phyloP scores from a whole-genome alignment of 2,797 vertebrate genomes.

The Anabas testudineus region DNA sequence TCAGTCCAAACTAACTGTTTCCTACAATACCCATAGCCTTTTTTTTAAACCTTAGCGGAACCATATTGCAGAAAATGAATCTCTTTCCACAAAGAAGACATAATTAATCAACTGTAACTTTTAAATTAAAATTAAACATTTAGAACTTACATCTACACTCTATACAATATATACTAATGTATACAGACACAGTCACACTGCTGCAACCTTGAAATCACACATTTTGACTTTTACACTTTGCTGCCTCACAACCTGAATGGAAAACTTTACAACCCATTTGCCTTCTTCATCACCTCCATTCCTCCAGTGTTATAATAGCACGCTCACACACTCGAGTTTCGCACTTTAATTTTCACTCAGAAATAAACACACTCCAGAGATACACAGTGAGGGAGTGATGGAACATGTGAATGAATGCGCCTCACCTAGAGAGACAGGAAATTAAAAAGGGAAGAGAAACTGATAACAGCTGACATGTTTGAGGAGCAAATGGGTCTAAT shows the following conservation, averaged over 20 bases:
- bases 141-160: too few relatives aligned
- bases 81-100: too few relatives aligned
- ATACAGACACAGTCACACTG: not conserved
- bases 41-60: too few relatives aligned
- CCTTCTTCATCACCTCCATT: constrained; percentile 39
- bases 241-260: constrained; percentile 43
- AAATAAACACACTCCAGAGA: constrained; percentile 45
- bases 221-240: constrained; percentile 47
- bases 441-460: constrained; percentile 44
- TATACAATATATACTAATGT: not conserved
- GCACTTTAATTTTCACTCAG: constrained; percentile 62
- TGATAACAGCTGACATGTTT: constrained; percentile 35
- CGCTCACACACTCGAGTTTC: constrained; percentile 56
- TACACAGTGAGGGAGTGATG: not conserved
- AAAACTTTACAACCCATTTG: constrained; percentile 42
- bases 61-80: too few relatives aligned
- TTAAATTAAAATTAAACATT: too few relatives aligned
- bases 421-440: constrained; percentile 49
- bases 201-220: not conserved
- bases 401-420: constrained; percentile 4
- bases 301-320: constrained; percentile 45
- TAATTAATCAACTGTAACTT: too few relatives aligned
- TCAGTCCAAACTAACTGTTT: too few relatives aligned
- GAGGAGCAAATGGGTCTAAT: constrained; percentile 17
- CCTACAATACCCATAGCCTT: too few relatives aligned